Percentiles rank a stretch among this genome's conserved stretches.
Evolutionary conservation across 2,797 vertebrate species (phyloP).

Genomic region (Hypotaenidia philippensis): DNA sequence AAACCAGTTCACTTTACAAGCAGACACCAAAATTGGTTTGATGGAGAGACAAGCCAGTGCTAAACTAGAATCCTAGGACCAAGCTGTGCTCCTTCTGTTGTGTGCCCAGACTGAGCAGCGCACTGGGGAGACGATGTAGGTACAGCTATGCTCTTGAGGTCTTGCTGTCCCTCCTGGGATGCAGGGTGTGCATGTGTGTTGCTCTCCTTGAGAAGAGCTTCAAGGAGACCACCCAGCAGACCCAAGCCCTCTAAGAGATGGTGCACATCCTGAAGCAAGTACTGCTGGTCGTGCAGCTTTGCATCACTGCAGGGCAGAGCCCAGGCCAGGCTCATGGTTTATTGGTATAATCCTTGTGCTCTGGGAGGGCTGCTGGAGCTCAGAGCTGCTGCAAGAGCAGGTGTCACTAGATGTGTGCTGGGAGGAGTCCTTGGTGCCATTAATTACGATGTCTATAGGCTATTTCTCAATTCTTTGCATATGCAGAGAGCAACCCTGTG

Average conservation of each 20-base stretch:
- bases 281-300: background rate
- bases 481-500: background rate
- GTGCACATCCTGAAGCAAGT: rapidly evolving
- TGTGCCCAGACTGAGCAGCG: background rate
- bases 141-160: background rate
- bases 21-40: background rate
- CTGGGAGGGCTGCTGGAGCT: background rate
- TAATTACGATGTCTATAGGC: background rate
- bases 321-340: background rate
- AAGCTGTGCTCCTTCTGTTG: background rate
- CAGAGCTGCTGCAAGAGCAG: background rate
- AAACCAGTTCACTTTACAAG: background rate
- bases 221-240: background rate
- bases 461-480: background rate
- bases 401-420: background rate
- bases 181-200: background rate
- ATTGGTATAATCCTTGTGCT: background rate
- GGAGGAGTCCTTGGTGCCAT: background rate
- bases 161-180: background rate
- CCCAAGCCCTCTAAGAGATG: background rate
- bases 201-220: background rate
- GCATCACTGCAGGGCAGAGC: background rate
- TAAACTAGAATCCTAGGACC: background rate
- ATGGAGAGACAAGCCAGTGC: background rate
- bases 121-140: background rate